Evolutionary conservation across 2,888 invertebrate species (phyloP).

Genomic region (Epistrophella euchroma): DNA sequence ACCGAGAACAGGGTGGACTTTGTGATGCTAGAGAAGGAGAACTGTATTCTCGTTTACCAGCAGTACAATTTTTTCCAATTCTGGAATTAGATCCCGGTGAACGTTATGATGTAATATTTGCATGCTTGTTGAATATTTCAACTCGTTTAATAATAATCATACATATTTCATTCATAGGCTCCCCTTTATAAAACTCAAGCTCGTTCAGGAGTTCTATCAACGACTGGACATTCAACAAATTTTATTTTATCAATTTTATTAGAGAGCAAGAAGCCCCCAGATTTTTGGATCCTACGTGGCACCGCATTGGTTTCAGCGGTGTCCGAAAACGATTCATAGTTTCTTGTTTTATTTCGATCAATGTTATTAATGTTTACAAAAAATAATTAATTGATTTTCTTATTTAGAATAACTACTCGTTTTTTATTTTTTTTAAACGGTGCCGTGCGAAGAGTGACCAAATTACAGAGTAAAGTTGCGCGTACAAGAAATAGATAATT

Average conservation of each 20-base stretch:
- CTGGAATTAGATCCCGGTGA: conserved; percentile 76
- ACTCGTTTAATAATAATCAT: conserved; percentile 86
- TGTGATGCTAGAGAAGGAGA: conserved; percentile 89
- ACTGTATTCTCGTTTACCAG: conserved; percentile 80
- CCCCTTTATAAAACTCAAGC: conserved; percentile 96
- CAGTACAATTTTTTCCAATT: conserved; percentile 81
- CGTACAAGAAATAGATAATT: no score
- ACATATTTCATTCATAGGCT: conserved; percentile 83
- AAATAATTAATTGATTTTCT: background rate
- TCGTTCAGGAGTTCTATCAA: conserved; percentile 93
- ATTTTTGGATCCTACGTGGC: conserved; percentile 95
- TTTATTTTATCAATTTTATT: conserved; percentile 92
- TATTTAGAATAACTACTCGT: no score
- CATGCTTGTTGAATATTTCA: background rate
- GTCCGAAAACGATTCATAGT: conserved; percentile 85
- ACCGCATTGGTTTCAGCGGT: conserved; percentile 94
- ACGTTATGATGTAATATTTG: conserved; percentile 79
- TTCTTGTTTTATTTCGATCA: background rate
- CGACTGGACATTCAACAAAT: conserved; percentile 97
- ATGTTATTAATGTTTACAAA: background rate
- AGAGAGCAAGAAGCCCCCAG: conserved; percentile 87
- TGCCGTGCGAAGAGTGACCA: no score
- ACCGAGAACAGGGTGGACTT: conserved; percentile 86
- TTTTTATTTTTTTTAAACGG: no score
- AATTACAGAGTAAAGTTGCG: no score